Conservation (phyloP, 2,797 vertebrate species). For the Bradypus variegatus region DNA sequence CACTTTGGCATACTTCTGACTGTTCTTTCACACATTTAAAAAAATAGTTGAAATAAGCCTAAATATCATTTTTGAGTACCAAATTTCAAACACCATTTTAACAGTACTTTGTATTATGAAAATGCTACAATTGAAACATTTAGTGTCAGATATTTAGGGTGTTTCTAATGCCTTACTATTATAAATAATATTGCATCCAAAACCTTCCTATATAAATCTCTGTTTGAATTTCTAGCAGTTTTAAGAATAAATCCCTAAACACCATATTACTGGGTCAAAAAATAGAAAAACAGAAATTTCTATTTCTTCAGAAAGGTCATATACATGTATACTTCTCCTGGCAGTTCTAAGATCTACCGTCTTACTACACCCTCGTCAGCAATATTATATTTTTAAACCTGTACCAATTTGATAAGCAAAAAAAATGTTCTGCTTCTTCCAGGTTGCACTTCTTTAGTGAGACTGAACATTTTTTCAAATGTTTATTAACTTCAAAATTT, state of each 20-base stretch:
- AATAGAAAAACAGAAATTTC: background rate
- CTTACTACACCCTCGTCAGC: background rate
- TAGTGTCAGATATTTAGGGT: background rate
- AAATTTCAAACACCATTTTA: background rate
- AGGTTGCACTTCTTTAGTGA: background rate
- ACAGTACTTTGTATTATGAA: background rate
- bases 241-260: background rate
- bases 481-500: background rate
- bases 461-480: background rate
- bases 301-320: background rate
- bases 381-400: background rate
- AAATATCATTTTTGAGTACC: background rate
- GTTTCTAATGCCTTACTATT: conserved; percentile 21
- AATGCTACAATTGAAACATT: background rate
- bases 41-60: background rate
- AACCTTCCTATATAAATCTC: conserved; percentile 19
- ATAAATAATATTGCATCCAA: conserved; percentile 21
- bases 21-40: background rate
- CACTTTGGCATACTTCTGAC: background rate
- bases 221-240: conserved; percentile 3
- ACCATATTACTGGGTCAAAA: background rate
- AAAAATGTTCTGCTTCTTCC: background rate
- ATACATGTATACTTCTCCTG: background rate
- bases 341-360: background rate
- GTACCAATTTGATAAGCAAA: background rate